phyloP scores from a whole-genome alignment of 92 coral and sea anemone genomes.

The Meandrina meandrites region DNA sequence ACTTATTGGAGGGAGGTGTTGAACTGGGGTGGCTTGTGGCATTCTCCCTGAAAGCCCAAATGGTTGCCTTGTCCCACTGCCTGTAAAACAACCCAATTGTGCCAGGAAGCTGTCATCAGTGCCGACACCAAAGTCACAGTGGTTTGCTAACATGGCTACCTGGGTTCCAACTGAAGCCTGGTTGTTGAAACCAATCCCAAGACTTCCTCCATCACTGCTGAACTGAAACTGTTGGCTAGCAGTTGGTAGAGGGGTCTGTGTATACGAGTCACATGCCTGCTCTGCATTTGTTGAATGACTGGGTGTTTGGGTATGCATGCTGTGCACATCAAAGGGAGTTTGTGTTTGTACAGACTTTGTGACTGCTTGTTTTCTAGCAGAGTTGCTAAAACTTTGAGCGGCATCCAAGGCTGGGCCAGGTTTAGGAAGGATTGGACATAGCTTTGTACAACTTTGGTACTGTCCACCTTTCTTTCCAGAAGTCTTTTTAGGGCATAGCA shows the following conservation, averaged over 20 bases:
- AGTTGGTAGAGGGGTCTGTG: constrained; percentile 23
- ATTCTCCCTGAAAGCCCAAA: constrained; percentile 26
- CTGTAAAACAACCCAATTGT: constrained; percentile 21
- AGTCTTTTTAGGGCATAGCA: neutral
- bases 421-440: constrained; percentile 39
- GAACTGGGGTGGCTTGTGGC: constrained; percentile 24
- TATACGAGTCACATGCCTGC: constrained; percentile 29
- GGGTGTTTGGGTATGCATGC: constrained; percentile 48
- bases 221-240: constrained; percentile 18
- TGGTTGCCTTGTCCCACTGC: neutral
- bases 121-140: constrained; percentile 44
- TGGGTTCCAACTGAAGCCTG: constrained; percentile 72
- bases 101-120: constrained; percentile 40
- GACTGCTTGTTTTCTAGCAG: constrained; percentile 28
- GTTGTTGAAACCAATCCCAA: constrained; percentile 28
- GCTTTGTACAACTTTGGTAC: constrained; percentile 1
- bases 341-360: constrained; percentile 59
- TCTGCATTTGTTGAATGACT: neutral
- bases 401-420: constrained; percentile 7
- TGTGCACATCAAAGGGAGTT: constrained; percentile 36
- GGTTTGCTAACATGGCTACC: constrained; percentile 49
- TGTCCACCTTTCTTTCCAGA: constrained; percentile 14
- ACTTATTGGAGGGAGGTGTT: constrained; percentile 14
- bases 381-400: constrained; percentile 2
- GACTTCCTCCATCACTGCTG: neutral